phyloP scores from a whole-genome alignment of 2,113 vertebrate species.

The Bos taurus region ARS-UCD2.0 NC_037346.1:34768501-34769000 shows the following conservation, averaged over 20 bases:
- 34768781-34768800: not conserved
- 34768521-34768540: not conserved
- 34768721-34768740: not conserved
- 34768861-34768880: too few relatives aligned
- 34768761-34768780: not conserved
- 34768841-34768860: rapidly evolving
- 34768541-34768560: not conserved
- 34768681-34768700: not conserved
- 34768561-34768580: not conserved
- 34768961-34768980: not conserved
- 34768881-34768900: not conserved
- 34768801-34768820: not conserved
- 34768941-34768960: not conserved
- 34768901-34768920: conserved; percentile 42
- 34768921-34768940: not conserved
- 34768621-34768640: not conserved
- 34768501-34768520: not conserved
- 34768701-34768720: not conserved
- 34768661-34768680: not conserved
- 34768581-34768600: not conserved
- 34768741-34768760: not conserved
- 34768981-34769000: not conserved
- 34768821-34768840: not conserved
- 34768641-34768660: not conserved
- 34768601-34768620: too few relatives aligned